phyloP scores from a whole-genome alignment of 2,797 vertebrate genomes.

The Adelosebastes latens region DNA sequence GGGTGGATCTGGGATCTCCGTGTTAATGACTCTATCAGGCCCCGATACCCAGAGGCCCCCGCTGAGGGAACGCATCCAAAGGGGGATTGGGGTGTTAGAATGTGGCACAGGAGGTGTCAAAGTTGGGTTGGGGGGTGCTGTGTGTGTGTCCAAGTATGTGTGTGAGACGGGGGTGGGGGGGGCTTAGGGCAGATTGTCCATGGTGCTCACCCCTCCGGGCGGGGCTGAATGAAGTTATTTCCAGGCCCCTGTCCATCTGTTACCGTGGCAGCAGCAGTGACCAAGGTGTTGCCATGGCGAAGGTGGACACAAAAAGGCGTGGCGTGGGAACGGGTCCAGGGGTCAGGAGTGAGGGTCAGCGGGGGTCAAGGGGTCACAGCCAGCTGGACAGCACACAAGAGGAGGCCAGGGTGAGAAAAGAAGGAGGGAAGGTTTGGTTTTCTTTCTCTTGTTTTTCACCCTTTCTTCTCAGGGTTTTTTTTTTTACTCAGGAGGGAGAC shows the following conservation, averaged over 20 bases:
- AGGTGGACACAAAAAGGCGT: conserved; percentile 85
- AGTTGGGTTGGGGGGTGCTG: conserved; percentile 45
- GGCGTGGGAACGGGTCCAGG: conserved; percentile 86
- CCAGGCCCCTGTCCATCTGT: conserved; percentile 85
- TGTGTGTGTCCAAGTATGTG: conserved; percentile 40
- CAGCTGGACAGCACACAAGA: conserved; percentile 87
- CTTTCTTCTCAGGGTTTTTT: conserved; percentile 55
- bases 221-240: conserved; percentile 84
- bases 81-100: conserved; percentile 63
- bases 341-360: conserved; percentile 85
- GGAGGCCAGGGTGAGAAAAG: conserved; percentile 83
- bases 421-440: conserved; percentile 73
- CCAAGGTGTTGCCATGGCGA: conserved; percentile 83
- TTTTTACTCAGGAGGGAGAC: conserved; percentile 48
- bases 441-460: conserved; percentile 47
- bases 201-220: conserved; percentile 57
- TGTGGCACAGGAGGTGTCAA: conserved; percentile 65
- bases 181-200: conserved; percentile 72
- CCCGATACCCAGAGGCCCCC: conserved; percentile 61
- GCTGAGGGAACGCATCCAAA: conserved; percentile 59
- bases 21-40: conserved; percentile 82
- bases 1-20: conserved; percentile 65
- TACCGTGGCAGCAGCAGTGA: conserved; percentile 84
- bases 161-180: conserved; percentile 13
- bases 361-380: conserved; percentile 82